Evolutionary conservation across 2,113 vertebrate genomes (phyloP).

Genomic region (Neogale vison): DNA sequence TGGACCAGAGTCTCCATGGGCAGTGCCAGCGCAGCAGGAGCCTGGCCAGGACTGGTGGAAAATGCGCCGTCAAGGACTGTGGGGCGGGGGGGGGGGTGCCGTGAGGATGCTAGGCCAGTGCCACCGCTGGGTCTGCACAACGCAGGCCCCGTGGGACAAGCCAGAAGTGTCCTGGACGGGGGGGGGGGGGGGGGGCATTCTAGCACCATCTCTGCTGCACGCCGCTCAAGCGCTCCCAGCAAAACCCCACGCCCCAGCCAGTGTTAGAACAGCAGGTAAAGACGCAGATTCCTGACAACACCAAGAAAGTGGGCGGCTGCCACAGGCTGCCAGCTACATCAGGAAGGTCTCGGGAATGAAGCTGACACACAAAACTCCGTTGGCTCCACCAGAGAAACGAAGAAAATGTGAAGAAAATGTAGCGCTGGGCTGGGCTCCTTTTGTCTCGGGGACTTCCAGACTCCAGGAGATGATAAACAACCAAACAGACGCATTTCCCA

Average conservation of each 20-base stretch:
- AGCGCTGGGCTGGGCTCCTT: not conserved
- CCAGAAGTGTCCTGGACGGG: not conserved
- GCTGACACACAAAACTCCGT: not conserved
- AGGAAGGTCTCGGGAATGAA: not conserved
- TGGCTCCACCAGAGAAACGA: not conserved
- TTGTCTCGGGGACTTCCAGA: not conserved
- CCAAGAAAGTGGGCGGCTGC: not conserved
- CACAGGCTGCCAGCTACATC: not conserved
- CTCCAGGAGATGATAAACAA: not conserved
- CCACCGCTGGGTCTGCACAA: not conserved
- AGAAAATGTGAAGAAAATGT: not conserved
- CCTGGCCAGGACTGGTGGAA: not conserved
- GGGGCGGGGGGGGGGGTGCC: not conserved
- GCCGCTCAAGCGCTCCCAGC: not conserved
- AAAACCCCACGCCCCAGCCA: not conserved
- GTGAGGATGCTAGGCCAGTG: not conserved
- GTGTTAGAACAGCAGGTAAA: not conserved
- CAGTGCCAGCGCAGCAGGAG: not conserved
- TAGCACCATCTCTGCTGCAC: not conserved
- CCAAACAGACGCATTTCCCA: not conserved
- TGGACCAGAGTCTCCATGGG: not conserved
- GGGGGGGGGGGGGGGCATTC: not conserved
- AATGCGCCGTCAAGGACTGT: accelerated
- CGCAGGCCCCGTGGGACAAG: not conserved
- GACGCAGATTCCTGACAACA: not conserved